Evolutionary conservation across 2,113 vertebrate genomes (phyloP), one percentile per base, ranked within the genome.

Genomic region (Brachyhypopomus gauderio): DNA sequence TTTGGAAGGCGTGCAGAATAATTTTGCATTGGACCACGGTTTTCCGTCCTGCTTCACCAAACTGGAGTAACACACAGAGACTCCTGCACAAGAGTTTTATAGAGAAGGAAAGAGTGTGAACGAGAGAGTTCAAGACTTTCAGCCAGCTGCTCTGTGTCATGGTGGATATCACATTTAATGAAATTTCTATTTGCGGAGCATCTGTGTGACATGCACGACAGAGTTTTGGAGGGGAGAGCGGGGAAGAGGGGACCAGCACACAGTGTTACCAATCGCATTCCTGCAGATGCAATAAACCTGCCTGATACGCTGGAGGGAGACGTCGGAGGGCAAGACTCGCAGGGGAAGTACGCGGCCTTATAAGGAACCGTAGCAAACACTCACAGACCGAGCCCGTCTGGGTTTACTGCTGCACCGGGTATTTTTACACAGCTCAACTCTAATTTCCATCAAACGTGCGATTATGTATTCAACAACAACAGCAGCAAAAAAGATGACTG

Each of bases 171-270:
- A 72, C 78, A 77, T 83, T 80, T 83, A 85, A 83, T 85, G 81
- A 83, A 83, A 83, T 83, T 72, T 77, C 84, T 85, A 85, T 83
- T 85, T 85, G 78, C 62, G 69, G 81, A 76, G 69, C 72, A 80
- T 79, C 71, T 79, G 81, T 79, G 77, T 73, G 77, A 77, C 56
- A 72, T 62, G 72, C 62, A 66, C 38, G 38, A 72, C 59, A 85
- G 77, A 77, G 59, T 79, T 83, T 76, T 41, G 69, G 62, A 83
- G 76, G 48, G 30, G 76, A 58, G 60, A 56, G 79, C n/a, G 19
- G 55, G 16, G 41, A 16, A 64, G 74, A 82, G 55, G 36, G 69
- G 74, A 79, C 67, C 58, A 82, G 60, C 38, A 70, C 23, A 79
- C 66, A 81, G 79, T 73, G 66, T 58, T 66, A 72, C 67, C 58